Percentiles rank a stretch among this genome's conserved stretches.
These are phyloP conservation scores for Gasterosteus nipponicus DNA, from an alignment of 2,113 vertebrate genomes.

Conservation along the genomic window DNA sequence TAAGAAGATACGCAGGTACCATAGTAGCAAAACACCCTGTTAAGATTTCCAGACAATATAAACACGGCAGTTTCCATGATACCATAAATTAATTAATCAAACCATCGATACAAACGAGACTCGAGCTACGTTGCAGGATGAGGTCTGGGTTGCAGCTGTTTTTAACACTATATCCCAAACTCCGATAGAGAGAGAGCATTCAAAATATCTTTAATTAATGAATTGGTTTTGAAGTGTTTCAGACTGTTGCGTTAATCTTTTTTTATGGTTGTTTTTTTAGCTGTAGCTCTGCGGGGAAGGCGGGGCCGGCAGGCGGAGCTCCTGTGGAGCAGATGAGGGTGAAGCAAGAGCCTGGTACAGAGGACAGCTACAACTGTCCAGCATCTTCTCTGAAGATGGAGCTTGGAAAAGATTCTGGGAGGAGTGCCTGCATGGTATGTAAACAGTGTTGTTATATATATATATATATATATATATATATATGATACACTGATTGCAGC, in stretches of 20 bases:
- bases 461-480: too few species aligned
- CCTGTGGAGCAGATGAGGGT: slow-evolving; percentile 90
- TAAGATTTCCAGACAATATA: not conserved
- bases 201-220: not conserved
- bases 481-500: too few species aligned
- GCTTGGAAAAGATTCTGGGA: slow-evolving; percentile 87
- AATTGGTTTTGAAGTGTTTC: not conserved
- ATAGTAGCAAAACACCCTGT: not conserved
- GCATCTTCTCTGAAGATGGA: slow-evolving; percentile 86
- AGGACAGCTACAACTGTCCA: slow-evolving; percentile 88
- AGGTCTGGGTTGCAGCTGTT: not conserved
- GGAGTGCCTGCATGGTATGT: slow-evolving; percentile 94
- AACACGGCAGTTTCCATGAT: not conserved
- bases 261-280: slow-evolving; percentile 62
- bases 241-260: not conserved
- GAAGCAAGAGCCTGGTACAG: slow-evolving; percentile 93
- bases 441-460: too few species aligned
- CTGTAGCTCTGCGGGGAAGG: slow-evolving; percentile 92
- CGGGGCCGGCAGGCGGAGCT: slow-evolving; percentile 76
- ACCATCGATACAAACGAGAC: not conserved
- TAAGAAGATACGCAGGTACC: slow-evolving; percentile 61
- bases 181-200: not conserved
- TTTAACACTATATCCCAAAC: not conserved
- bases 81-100: not conserved
- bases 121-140: not conserved